A percentile compares a stretch with the other conserved stretches of the same genome.
Conservation (phyloP, 2,113 vertebrate species). For the Leucosticte australis region DNA sequence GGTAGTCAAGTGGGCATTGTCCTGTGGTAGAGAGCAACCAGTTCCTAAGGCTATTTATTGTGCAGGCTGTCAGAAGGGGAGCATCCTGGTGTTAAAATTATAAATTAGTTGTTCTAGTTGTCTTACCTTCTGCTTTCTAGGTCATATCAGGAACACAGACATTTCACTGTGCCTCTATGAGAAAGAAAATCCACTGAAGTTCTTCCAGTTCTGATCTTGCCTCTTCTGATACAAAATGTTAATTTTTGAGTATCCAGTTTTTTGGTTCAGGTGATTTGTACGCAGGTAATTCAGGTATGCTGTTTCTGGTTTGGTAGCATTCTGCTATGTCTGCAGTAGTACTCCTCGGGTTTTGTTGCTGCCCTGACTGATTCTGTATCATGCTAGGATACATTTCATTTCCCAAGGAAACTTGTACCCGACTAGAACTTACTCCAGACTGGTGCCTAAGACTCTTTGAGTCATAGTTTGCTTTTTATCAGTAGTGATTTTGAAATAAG, state of each 20-base stretch:
- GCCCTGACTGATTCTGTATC: background rate
- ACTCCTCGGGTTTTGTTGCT: rapidly evolving
- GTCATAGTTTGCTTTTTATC: background rate
- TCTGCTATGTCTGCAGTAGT: background rate
- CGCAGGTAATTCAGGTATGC: background rate
- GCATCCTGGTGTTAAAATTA: background rate
- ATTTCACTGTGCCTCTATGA: background rate
- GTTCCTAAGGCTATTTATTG: background rate
- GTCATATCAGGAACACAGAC: background rate
- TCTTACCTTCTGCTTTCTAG: background rate
- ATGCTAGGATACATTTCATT: background rate
- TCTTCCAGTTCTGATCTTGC: background rate
- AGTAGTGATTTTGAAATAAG: background rate
- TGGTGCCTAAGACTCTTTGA: background rate
- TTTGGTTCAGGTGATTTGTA: background rate
- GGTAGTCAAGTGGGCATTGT: background rate
- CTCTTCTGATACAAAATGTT: background rate
- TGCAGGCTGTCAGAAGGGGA: background rate
- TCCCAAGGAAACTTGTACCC: background rate
- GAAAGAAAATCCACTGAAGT: background rate
- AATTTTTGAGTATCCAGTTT: background rate
- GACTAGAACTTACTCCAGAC: background rate
- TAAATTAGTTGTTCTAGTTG: background rate
- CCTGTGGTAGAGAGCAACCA: background rate
- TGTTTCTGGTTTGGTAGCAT: background rate